Percentiles rank a stretch among this genome's conserved stretches.
These are phyloP conservation scores for Himalopsyche phryganea DNA, from an alignment of 1,140 invertebrate genomes.

Conservation along the genomic window DNA sequence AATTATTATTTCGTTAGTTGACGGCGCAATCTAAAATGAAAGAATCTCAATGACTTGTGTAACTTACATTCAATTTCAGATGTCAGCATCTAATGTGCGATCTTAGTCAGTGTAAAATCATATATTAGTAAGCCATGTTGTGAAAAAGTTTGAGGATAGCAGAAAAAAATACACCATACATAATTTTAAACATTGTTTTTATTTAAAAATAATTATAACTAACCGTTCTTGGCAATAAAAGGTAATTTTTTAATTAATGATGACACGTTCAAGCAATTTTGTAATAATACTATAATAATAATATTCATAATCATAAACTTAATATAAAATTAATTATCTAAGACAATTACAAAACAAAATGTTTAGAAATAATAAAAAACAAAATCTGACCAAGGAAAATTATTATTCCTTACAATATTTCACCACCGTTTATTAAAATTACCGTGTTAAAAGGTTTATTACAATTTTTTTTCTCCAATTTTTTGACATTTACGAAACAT, in stretches of 20 bases:
- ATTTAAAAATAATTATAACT: constrained; percentile 36
- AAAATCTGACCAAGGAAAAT: constrained; percentile 7
- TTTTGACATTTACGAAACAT: constrained; percentile 12
- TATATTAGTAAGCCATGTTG: too few species aligned
- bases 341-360: constrained; percentile 7
- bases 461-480: constrained; percentile 23
- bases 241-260: constrained; percentile 30
- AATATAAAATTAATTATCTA: constrained; percentile 30
- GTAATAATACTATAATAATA: constrained; percentile 20
- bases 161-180: constrained; percentile 15
- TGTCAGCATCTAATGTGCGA: too few species aligned
- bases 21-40: too few species aligned
- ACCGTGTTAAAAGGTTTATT: constrained; percentile 14
- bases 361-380: constrained; percentile 13
- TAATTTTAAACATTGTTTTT: constrained; percentile 35
- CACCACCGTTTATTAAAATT: neutral
- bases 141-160: neutral
- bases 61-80: too few species aligned
- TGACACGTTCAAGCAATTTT: constrained; percentile 31
- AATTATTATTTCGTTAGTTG: too few species aligned
- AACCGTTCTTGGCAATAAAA: constrained; percentile 33
- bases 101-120: too few species aligned
- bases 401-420: neutral
- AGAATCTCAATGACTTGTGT: too few species aligned
- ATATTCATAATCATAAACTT: constrained; percentile 29